Evolutionary conservation across 2,888 invertebrate genomes (phyloP).

Genomic region (Tiliacea citrago): DNA sequence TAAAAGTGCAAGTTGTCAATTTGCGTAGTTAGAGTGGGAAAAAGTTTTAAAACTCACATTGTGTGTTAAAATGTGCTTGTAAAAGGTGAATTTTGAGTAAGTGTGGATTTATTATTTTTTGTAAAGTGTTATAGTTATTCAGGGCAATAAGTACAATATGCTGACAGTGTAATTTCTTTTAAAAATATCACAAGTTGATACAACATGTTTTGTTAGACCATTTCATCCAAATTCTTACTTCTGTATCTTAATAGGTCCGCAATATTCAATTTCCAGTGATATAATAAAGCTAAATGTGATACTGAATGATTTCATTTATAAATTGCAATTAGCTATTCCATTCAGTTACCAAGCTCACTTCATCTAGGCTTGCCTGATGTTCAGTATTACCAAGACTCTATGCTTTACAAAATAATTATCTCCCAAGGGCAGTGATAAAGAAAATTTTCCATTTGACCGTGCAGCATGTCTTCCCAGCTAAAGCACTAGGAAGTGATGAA

Average conservation of each 20-base stretch:
- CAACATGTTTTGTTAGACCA: not conserved
- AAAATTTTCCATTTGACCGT: not conserved
- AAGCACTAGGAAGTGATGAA: no score
- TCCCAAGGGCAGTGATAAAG: not conserved
- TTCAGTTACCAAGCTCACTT: not conserved
- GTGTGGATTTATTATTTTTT: conserved; percentile 1
- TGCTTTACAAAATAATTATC: no score
- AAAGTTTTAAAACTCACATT: conserved; percentile 32
- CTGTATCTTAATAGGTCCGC: no score
- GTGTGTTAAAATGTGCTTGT: conserved; percentile 40
- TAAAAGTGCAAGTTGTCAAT: conserved; percentile 53
- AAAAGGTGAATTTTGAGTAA: conserved; percentile 33
- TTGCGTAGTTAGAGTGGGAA: conserved; percentile 43
- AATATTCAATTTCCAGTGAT: not conserved
- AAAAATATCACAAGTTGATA: not conserved
- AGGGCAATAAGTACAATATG: not conserved
- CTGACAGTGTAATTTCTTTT: not conserved
- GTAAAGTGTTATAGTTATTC: not conserved
- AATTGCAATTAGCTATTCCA: not conserved
- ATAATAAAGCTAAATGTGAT: not conserved
- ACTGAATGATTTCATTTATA: not conserved
- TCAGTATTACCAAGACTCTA: not conserved
- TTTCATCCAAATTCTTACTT: not conserved
- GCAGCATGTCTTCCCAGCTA: not conserved
- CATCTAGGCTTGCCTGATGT: not conserved